phyloP scores from a whole-genome alignment of 2,113 vertebrate genomes.

The Oryctolagus cuniculus region mOryCun1.1 NC_091433.1:122230501-122231000 shows the following conservation, averaged over 20 bases:
- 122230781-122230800: not conserved
- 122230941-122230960: not conserved
- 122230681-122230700: conserved; percentile 56
- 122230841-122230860: not conserved
- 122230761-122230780: conserved; percentile 38
- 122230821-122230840: conserved; percentile 20
- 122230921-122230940: conserved; percentile 25
- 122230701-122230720: conserved; percentile 24
- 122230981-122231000: not conserved
- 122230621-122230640: not conserved
- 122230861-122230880: conserved; percentile 24
- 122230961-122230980: not conserved
- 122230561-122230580: conserved; percentile 15
- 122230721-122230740: not conserved
- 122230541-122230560: conserved; percentile 39
- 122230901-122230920: conserved; percentile 20
- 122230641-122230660: conserved; percentile 38
- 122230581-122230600: conserved; percentile 47
- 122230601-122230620: conserved; percentile 45
- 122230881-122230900: not conserved
- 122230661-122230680: conserved; percentile 43
- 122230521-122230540: conserved; percentile 66
- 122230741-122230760: not conserved
- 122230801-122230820: not conserved
- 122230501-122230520: conserved; percentile 71